A percentile compares a stretch with the other conserved stretches of the same genome.
Conservation (phyloP, 2,797 vertebrate genomes). For the Microhierax caerulescens region DNA sequence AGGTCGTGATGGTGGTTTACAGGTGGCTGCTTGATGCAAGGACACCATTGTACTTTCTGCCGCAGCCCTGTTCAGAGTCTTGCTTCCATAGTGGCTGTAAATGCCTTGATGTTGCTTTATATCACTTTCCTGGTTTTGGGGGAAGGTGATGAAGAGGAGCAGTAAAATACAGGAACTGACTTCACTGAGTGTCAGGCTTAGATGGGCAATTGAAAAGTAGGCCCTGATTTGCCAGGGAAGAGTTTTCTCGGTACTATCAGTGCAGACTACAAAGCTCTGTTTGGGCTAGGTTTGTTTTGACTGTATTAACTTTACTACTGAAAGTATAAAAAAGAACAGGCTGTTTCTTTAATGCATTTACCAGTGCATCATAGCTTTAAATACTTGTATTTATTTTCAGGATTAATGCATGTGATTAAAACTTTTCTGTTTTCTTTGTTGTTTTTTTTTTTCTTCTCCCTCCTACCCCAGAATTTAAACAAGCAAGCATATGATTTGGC, state of each 20-base stretch:
- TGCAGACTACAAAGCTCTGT: neutral
- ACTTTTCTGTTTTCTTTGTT: neutral
- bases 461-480: slow-evolving; percentile 88
- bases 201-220: neutral
- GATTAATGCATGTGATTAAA: neutral
- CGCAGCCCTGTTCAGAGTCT: neutral
- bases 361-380: neutral
- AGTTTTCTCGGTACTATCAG: neutral
- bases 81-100: neutral
- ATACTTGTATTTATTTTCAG: neutral
- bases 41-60: neutral
- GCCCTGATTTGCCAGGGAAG: neutral
- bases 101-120: neutral
- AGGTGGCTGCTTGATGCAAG: neutral
- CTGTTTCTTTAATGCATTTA: neutral
- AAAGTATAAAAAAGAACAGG: neutral
- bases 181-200: neutral
- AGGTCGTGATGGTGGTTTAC: neutral
- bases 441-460: neutral
- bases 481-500: slow-evolving; percentile 98
- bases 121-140: fast-evolving
- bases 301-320: neutral
- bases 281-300: neutral
- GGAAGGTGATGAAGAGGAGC: neutral
- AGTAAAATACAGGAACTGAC: neutral